Evolutionary conservation across 2,113 vertebrate species (phyloP).

Genomic region (Hiodon tergisus): DNA sequence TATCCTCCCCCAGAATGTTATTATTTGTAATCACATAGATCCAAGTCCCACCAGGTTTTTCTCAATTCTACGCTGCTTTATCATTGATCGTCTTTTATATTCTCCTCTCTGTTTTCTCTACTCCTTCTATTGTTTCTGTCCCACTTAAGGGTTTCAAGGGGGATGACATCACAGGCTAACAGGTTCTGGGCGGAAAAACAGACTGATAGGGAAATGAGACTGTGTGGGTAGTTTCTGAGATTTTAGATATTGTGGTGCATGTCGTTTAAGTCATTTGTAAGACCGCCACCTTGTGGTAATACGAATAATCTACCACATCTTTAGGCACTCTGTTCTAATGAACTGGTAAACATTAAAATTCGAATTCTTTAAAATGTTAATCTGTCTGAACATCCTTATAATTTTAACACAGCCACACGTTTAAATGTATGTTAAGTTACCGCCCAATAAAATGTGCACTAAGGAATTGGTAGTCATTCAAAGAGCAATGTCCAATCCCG

Average conservation of each 20-base stretch:
- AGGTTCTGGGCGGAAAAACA: slow-evolving; percentile 15
- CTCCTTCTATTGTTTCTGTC: slow-evolving; percentile 52
- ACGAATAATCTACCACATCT: neutral
- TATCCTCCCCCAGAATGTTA: no score
- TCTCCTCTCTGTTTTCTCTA: slow-evolving; percentile 28
- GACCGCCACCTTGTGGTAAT: slow-evolving; percentile 40
- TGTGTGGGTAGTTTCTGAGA: slow-evolving; percentile 16
- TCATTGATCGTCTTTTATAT: slow-evolving; percentile 39
- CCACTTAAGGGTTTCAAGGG: slow-evolving; percentile 48
- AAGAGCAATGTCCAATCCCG: no score
- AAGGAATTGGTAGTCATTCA: no score
- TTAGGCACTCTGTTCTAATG: neutral
- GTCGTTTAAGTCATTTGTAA: slow-evolving; percentile 22
- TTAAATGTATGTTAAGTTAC: no score
- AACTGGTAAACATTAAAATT: no score
- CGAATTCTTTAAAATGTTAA: no score
- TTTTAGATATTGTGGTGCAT: neutral
- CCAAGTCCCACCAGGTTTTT: neutral
- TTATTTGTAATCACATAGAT: no score
- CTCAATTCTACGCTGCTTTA: neutral
- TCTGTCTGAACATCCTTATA: no score
- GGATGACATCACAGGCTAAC: slow-evolving; percentile 57
- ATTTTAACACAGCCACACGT: no score
- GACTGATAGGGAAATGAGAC: slow-evolving; percentile 50
- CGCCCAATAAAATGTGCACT: no score